Base-by-base conservation (phyloP, 2,113 vertebrate species). In the Alligator mississippiensis region DNA sequence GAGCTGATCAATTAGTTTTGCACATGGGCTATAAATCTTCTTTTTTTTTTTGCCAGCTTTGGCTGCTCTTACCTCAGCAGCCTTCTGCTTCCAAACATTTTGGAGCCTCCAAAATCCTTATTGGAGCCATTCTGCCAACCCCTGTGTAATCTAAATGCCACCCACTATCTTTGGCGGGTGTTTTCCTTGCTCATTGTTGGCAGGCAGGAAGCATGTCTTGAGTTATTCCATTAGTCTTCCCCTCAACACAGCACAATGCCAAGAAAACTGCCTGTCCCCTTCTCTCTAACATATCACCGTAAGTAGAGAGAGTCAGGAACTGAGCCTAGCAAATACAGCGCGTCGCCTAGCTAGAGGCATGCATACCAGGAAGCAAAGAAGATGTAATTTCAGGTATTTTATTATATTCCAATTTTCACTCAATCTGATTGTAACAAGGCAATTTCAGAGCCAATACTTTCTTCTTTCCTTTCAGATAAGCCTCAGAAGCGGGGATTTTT, bases 381-480 rank as follows among this genome's bases (percentile, higher is more conserved):
- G 92, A 94, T 93, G 89, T 80, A 85, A 94, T 93, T 94, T 95
- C 80, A 90, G 74, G 91, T 88, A 93, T 94, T 95, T 92, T 92
- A 96, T 93, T 96, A 87, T 83, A 90, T 62, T 93, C 60, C 66
- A 90, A 55, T 93, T 94, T 95, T 92, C 93, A 87, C 77, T 94
- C 82, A 81, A 92, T 95, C 86, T 87, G 88, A 92, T 90, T 92
- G 80, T 85, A 94, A 91, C 92, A 80, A 89, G 88, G 77, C 84
- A 79, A 90, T 95, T 94, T 87, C 92, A 94, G 57, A 95, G 86
- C 61, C 54, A 84, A 88, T 86, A 77, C 70, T 85, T 92, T 47
- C 63, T 62, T 63, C 59, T 62, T 72, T 87, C 68, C 83, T 84
- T 89, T 85, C 81, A 94, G 64, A 90, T 68, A 64, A 19, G 70